A percentile compares a stretch with the other conserved stretches of the same genome.
These are phyloP conservation scores for Xenopus laevis DNA, from an alignment of 2,113 vertebrate genomes.

Conservation along the genomic window DNA sequence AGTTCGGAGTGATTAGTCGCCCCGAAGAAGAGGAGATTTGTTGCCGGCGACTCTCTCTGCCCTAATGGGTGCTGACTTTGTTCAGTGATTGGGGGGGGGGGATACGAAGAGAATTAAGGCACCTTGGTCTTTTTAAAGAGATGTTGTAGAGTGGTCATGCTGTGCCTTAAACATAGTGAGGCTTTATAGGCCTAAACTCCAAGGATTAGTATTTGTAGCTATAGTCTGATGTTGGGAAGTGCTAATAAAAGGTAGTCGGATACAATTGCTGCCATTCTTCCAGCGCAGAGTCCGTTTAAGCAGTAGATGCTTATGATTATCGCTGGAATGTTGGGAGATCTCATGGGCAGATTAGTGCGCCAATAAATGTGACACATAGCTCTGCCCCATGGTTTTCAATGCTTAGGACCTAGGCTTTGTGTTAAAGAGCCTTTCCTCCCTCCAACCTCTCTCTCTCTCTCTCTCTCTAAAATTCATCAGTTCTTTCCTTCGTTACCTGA, in stretches of 20 bases:
- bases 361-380: slow-evolving; percentile 64
- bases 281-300: slow-evolving; percentile 63
- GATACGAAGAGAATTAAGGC: neutral
- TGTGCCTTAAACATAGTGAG: neutral
- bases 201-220: neutral
- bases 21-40: too few relatives aligned
- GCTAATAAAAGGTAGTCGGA: slow-evolving; percentile 61
- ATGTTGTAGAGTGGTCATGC: slow-evolving; percentile 27
- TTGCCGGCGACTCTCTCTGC: too few relatives aligned
- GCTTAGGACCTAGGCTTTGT: slow-evolving; percentile 58
- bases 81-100: neutral
- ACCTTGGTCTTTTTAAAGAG: slow-evolving; percentile 18
- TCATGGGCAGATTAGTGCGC: slow-evolving; percentile 58
- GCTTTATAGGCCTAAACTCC: neutral
- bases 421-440: slow-evolving; percentile 50
- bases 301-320: slow-evolving; percentile 62
- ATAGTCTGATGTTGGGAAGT: slow-evolving; percentile 21
- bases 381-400: slow-evolving; percentile 53
- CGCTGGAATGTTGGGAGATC: slow-evolving; percentile 69
- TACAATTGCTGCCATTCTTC: slow-evolving; percentile 63
- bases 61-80: too few relatives aligned
- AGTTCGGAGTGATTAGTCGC: too few relatives aligned
- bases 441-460: slow-evolving; percentile 56
- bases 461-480: slow-evolving; percentile 52
- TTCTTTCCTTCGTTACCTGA: slow-evolving; percentile 76